Evolutionary conservation across 2,797 vertebrate genomes (phyloP).

Genomic region (Epinephelus coioides): DNA sequence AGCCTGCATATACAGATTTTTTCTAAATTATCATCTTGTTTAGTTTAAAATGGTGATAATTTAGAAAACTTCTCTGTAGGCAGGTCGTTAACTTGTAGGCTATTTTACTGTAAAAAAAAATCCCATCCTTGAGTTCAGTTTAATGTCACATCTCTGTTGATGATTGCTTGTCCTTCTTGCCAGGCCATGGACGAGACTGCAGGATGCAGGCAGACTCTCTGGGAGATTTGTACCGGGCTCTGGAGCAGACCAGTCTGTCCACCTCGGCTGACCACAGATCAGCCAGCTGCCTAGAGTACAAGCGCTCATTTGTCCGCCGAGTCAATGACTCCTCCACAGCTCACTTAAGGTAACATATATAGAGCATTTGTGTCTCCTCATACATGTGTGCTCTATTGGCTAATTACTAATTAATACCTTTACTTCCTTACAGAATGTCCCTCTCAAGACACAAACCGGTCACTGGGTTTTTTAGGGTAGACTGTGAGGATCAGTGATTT

Average conservation of each 20-base stretch:
- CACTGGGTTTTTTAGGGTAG: slow-evolving; percentile 92
- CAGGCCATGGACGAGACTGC: slow-evolving; percentile 83
- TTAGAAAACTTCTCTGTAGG: too few species aligned
- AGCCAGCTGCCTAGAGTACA: slow-evolving; percentile 94
- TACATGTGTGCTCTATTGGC: neutral
- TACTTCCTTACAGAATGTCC: slow-evolving; percentile 89
- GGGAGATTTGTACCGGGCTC: slow-evolving; percentile 95
- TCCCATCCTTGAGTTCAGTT: neutral
- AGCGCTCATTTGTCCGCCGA: slow-evolving; percentile 94
- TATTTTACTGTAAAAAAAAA: too few species aligned
- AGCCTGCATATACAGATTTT: too few species aligned
- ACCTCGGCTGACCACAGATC: slow-evolving; percentile 91
- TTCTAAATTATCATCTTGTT: neutral
- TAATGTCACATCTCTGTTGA: neutral
- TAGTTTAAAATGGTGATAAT: too few species aligned
- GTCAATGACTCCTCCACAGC: slow-evolving; percentile 96
- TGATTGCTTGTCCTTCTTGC: slow-evolving; percentile 14
- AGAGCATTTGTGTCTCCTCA: neutral
- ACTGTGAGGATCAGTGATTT: slow-evolving; percentile 60
- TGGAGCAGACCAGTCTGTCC: slow-evolving; percentile 95
- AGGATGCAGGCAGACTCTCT: slow-evolving; percentile 93
- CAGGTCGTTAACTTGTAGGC: too few species aligned
- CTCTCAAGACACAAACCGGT: slow-evolving; percentile 93
- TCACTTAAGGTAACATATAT: slow-evolving; percentile 91
- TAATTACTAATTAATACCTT: slow-evolving; percentile 21